Base-by-base conservation (phyloP, 2,888 invertebrate genomes). In the Eupithecia exiguata region DNA sequence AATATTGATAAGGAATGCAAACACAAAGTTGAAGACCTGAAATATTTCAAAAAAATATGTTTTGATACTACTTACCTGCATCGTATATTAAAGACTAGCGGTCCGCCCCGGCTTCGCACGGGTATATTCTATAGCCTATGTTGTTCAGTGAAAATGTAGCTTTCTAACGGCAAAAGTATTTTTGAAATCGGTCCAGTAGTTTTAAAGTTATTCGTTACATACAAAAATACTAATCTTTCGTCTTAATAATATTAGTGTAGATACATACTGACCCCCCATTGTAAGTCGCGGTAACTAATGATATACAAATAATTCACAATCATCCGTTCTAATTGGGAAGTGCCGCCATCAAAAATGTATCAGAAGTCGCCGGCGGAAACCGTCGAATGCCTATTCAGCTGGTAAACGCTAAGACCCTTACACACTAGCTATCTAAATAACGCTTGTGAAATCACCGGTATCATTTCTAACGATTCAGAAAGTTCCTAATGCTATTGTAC, bases 301-400 rank as follows among this genome's bases (percentile, higher is more conserved):
- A 82, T 81, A 79, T 79, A 83, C 80, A 83, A 89, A 89, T 89
- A 86, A 87, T 88, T 83, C 86, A 85, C 74, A 87, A 89, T 93
- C 92, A 93, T 89, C 85, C 84, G 82, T 79, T 81, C 84, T 92
- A 91, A 92, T 93, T 92, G 90, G 75, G 84, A 79, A 81, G 82
- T 63, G 68, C 83, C 81, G 77, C 81, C 79, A 79, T 79, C 82
- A 79, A 86, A 85, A 83, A 82, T 81, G 78, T 79, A 79, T 81
- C 87, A 88, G 88, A 75, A 86, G 88, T 82, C 69, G 79, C 88
- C 92, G 90, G 90, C 92, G 92, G 92, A 92, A 89, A 86, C 81
- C 81, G 78, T 80, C 80, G 80, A 84, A 78, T 74, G 67, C 72
- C 77, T 85, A 83, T 82, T 82, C 80, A 83, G 82, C 80, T 85